A percentile compares a stretch with the other conserved stretches of the same genome.
These are phyloP conservation scores for Pollicipes pollicipes DNA, from an alignment of 1,140 invertebrate species.

Conservation along the genomic window DNA sequence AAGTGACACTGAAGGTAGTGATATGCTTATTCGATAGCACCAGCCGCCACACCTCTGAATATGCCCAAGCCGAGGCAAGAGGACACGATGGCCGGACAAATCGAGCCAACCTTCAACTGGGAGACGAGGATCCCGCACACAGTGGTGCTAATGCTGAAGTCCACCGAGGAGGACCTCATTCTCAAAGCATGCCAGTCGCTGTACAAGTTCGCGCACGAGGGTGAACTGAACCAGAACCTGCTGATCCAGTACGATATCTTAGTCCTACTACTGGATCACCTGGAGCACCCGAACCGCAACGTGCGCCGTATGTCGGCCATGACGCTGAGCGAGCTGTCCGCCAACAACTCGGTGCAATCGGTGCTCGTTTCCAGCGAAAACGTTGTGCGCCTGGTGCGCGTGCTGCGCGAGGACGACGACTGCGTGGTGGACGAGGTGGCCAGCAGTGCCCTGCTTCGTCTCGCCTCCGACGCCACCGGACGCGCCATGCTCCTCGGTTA, in stretches of 20 bases:
- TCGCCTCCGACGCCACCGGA: background rate
- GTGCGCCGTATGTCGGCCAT: background rate
- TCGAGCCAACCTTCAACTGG: background rate
- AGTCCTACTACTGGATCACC: background rate
- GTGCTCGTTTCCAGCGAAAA: background rate
- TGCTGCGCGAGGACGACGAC: background rate
- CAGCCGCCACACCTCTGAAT: background rate
- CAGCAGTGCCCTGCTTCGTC: background rate
- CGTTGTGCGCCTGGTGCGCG: background rate
- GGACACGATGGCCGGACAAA: background rate
- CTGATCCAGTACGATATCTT: background rate
- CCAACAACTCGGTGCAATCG: background rate
- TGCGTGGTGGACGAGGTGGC: background rate
- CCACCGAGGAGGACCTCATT: background rate
- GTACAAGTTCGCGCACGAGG: background rate
- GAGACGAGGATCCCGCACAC: background rate
- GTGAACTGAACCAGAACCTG: background rate
- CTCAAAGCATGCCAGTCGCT: background rate
- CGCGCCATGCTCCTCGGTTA: background rate
- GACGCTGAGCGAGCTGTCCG: background rate
- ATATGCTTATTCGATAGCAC: too few species aligned
- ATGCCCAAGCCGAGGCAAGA: background rate
- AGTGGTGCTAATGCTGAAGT: background rate
- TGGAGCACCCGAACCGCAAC: background rate
- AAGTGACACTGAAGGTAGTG: too few species aligned